Evolutionary conservation across 2,113 vertebrate species (phyloP).

Genomic region (Pontoporia blainvillei): DNA sequence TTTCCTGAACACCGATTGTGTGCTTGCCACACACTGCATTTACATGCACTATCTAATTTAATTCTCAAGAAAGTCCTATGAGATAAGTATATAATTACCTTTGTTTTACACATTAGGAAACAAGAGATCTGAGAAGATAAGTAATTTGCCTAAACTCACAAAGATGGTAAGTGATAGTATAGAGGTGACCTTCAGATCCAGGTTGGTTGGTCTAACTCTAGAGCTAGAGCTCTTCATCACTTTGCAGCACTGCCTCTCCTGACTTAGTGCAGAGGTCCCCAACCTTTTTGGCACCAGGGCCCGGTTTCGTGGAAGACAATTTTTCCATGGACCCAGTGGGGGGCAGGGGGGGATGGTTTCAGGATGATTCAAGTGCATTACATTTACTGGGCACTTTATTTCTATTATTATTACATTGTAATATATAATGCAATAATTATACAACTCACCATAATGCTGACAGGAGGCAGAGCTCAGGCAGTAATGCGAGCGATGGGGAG

Average conservation of each 20-base stretch:
- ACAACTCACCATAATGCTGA: too few relatives aligned
- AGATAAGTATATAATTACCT: neutral
- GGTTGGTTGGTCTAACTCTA: neutral
- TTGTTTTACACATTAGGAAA: neutral
- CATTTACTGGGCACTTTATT: too few relatives aligned
- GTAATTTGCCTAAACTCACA: neutral
- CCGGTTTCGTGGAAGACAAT: too few relatives aligned
- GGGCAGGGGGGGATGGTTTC: too few relatives aligned
- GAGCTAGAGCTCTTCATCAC: neutral
- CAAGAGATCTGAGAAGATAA: neutral
- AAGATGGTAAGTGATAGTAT: neutral
- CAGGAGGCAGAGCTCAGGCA: too few relatives aligned
- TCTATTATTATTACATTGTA: too few relatives aligned
- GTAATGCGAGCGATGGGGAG: too few relatives aligned
- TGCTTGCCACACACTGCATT: neutral
- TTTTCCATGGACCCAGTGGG: too few relatives aligned
- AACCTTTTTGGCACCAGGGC: too few relatives aligned
- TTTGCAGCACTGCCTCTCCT: neutral
- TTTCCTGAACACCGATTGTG: neutral
- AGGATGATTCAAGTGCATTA: too few relatives aligned
- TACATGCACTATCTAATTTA: neutral
- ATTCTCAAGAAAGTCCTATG: neutral
- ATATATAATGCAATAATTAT: too few relatives aligned
- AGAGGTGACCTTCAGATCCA: neutral
- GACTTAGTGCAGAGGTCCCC: neutral